A percentile compares a stretch with the other conserved stretches of the same genome.
phyloP scores from a whole-genome alignment of 2,113 vertebrate genomes.

The Podiceps cristatus region DNA sequence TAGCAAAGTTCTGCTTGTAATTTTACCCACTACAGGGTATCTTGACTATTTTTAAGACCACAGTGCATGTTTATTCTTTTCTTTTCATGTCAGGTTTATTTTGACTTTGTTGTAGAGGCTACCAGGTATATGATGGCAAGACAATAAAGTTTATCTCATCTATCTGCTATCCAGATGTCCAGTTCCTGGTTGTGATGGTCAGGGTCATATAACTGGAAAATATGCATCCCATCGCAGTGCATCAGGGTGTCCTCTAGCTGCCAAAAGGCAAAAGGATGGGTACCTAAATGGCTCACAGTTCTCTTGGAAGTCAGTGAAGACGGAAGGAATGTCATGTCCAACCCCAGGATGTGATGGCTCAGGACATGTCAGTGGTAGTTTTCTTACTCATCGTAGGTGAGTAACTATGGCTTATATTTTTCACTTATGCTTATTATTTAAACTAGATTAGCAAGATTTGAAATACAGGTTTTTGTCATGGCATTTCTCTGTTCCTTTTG shows the following conservation, averaged over 20 bases:
- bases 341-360: slow-evolving; percentile 97
- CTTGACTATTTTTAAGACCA: slow-evolving; percentile 1
- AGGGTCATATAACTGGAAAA: slow-evolving; percentile 98
- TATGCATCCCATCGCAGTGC: slow-evolving; percentile 98
- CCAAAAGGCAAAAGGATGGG: slow-evolving; percentile 97
- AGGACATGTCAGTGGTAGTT: slow-evolving; percentile 98
- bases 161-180: slow-evolving; percentile 87
- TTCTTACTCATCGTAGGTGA: slow-evolving; percentile 98
- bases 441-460: background rate
- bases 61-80: slow-evolving; percentile 11
- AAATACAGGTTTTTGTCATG: background rate
- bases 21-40: background rate
- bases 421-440: background rate
- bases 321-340: slow-evolving; percentile 98
- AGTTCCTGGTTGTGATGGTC: slow-evolving; percentile 96
- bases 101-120: slow-evolving; percentile 30
- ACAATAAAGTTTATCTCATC: slow-evolving; percentile 52
- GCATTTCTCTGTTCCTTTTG: background rate
- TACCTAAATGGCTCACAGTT: slow-evolving; percentile 98
- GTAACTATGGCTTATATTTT: slow-evolving; percentile 26
- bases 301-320: slow-evolving; percentile 98
- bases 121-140: slow-evolving; percentile 8
- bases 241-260: slow-evolving; percentile 94
- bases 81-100: slow-evolving; percentile 15
- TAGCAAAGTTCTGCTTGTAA: background rate